Base-by-base conservation (phyloP, 2,113 vertebrate genomes). In the Leptobrachium leishanense region DNA sequence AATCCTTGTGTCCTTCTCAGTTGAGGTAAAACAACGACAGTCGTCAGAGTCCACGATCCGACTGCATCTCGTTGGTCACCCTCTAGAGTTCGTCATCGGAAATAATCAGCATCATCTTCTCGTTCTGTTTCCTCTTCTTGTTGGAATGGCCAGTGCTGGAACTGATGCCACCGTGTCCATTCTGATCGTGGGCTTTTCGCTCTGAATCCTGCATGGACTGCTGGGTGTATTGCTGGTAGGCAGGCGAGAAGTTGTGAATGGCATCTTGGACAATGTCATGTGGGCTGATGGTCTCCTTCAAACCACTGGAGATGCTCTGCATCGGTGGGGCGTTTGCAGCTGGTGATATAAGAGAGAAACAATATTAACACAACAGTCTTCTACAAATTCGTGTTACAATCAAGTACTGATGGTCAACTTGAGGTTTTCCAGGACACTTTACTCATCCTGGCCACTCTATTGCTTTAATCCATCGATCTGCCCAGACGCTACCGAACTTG, bases 251-350 rank as follows among this genome's bases (percentile, higher is more conserved):
- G 90, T 96, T 97, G 89, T 96, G 96, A 83, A 97, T 97, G 2
- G 96, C 95, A 1, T 97, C 96, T 84, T 97, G 96, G 8, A 97
- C 96, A 0, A 97, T 97, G 82, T 97, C 96, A 55, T 95, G 94
- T 0, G 95, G 95, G 84, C 95, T 97, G 39, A 97, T 97, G 66
- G 95, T 97, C 87, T 97, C 96, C 89, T 97, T 97, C 85, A 96
- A 88, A 7, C 95, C 95, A 0, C 95, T 97, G 3, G 96, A 98
- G 88, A 98, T 98, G 90, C 96, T 98, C 87, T 97, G 96, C 94
- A 98, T 95, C 0, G 95, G 95, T 6, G 95, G 95, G 0, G 89
- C 72, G 40, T 89, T 94, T 8, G 89, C 96, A 95, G 88, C 43
- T 76, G 84, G 79, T 75, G n/a, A 71, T 6, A 0, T 68, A 65